Evolutionary conservation across 2,113 vertebrate genomes (phyloP).

Genomic region (Suncus etruscus): DNA sequence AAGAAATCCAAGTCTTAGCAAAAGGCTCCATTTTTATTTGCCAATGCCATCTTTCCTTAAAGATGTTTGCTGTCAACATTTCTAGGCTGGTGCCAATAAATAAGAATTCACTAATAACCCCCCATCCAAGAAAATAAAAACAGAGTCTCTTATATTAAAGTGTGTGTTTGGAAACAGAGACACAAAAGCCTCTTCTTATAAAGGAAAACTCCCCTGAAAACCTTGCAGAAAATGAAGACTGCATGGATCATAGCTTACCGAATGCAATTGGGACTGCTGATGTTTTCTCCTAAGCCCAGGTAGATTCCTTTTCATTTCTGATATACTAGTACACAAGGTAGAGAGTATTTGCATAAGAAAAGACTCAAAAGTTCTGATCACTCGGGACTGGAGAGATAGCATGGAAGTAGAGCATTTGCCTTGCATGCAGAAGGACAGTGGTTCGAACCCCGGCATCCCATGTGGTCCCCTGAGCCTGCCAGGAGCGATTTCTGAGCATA

Average conservation of each 20-base stretch:
- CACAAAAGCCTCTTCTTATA: not conserved
- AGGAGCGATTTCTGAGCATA: too few relatives aligned
- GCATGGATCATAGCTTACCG: not conserved
- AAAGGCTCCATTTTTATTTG: not conserved
- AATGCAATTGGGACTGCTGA: slow-evolving; percentile 3
- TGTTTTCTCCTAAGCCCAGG: slow-evolving; percentile 37
- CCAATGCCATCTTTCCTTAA: not conserved
- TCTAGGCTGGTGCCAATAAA: not conserved
- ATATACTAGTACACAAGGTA: not conserved
- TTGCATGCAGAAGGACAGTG: too few relatives aligned
- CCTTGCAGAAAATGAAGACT: not conserved
- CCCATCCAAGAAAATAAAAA: not conserved
- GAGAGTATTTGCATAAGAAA: slow-evolving; percentile 39
- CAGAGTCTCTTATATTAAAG: not conserved
- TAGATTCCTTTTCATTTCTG: slow-evolving; percentile 62
- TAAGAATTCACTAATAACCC: not conserved
- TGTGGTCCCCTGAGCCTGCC: too few relatives aligned
- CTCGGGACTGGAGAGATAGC: not conserved
- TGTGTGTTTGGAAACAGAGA: not conserved
- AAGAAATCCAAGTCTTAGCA: not conserved
- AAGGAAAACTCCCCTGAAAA: not conserved
- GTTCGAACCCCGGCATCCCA: too few relatives aligned
- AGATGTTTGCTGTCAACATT: not conserved
- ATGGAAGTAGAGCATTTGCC: too few relatives aligned
- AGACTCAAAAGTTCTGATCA: not conserved